Evolutionary conservation across 2,113 vertebrate genomes (phyloP).

Genomic region (Macquaria australasica): DNA sequence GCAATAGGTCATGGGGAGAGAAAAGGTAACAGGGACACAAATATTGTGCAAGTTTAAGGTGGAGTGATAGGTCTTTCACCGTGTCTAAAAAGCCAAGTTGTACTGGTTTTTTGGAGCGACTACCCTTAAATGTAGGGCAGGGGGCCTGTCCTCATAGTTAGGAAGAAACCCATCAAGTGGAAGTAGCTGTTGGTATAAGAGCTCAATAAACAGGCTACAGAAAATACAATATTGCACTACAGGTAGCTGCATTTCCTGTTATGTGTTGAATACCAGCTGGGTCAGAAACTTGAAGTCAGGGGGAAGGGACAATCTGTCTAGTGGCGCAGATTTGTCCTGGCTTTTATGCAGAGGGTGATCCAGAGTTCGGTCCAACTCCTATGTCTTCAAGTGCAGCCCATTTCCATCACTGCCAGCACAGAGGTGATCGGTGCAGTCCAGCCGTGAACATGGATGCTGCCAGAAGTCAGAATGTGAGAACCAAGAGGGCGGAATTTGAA

Average conservation of each 20-base stretch:
- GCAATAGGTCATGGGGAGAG: not conserved
- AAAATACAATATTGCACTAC: not conserved
- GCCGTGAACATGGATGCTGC: not conserved
- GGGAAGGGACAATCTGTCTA: not conserved
- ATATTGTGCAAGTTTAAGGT: not conserved
- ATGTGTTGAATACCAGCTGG: not conserved
- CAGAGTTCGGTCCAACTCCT: not conserved
- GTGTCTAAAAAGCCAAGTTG: not conserved
- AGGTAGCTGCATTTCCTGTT: not conserved
- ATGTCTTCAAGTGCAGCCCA: not conserved
- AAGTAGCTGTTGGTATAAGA: not conserved
- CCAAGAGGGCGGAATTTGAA: not conserved
- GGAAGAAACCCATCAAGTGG: not conserved
- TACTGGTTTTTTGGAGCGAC: not conserved
- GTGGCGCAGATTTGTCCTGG: not conserved
- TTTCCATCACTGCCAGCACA: constrained; percentile 18
- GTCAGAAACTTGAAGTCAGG: not conserved
- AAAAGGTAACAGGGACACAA: not conserved
- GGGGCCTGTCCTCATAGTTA: not conserved
- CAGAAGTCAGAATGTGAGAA: constrained; percentile 13
- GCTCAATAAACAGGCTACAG: not conserved
- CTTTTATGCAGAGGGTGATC: not conserved
- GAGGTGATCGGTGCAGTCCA: not conserved
- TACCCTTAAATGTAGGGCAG: not conserved
- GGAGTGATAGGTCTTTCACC: not conserved